These are phyloP conservation scores for Cichlasoma orientale DNA, from an alignment of 2,797 vertebrate species.

Conservation along the genomic window DNA sequence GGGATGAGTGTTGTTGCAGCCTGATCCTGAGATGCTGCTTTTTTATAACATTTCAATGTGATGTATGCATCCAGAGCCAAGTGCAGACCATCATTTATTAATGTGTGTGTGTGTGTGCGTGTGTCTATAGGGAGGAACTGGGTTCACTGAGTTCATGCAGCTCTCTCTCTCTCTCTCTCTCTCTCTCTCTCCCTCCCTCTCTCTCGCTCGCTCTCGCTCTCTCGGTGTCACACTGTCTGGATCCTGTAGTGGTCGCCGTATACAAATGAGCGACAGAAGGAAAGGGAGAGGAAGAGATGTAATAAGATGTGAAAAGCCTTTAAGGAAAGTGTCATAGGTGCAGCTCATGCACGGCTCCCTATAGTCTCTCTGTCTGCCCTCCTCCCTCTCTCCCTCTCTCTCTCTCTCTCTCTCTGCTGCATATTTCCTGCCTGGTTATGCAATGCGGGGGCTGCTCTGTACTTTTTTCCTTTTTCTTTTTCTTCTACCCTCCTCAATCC, in stretches of 20 bases:
- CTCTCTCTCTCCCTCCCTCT: background rate
- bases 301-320: slow-evolving; percentile 69
- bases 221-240: slow-evolving; percentile 49
- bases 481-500: slow-evolving; percentile 64
- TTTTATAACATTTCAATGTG: slow-evolving; percentile 26
- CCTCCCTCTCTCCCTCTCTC: background rate
- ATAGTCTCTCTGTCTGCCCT: slow-evolving; percentile 24
- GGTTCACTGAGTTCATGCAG: slow-evolving; percentile 63
- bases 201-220: slow-evolving; percentile 5
- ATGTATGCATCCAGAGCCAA: slow-evolving; percentile 44
- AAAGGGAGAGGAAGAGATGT: slow-evolving; percentile 38
- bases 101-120: slow-evolving; percentile 31
- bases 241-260: slow-evolving; percentile 27
- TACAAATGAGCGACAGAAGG: slow-evolving; percentile 27
- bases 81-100: slow-evolving; percentile 67
- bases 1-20: slow-evolving; percentile 10
- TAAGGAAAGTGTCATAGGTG: slow-evolving; percentile 65
- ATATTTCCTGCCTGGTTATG: slow-evolving; percentile 72
- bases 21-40: background rate
- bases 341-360: slow-evolving; percentile 45
- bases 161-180: slow-evolving; percentile 7
- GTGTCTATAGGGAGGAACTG: slow-evolving; percentile 27
- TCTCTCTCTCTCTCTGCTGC: background rate
- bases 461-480: slow-evolving; percentile 54
- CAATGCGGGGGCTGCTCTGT: slow-evolving; percentile 48